Evolutionary conservation across 1,140 invertebrate species (phyloP), one percentile per base, ranked within the genome.

Genomic region (Ditylenchus dipsaci): DNA sequence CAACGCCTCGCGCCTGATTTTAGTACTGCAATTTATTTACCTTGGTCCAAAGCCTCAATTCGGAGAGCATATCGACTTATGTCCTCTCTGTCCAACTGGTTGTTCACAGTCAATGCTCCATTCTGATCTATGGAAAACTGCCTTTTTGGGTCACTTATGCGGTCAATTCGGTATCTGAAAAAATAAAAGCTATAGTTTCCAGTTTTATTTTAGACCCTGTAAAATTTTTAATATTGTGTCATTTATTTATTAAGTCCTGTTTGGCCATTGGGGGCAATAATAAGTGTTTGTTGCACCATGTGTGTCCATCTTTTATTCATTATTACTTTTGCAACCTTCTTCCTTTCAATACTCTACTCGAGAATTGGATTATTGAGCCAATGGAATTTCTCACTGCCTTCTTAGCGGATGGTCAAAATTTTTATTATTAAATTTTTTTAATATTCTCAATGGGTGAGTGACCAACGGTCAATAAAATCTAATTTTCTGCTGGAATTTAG

Each of bases 81-180:
- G 57, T 82, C 81, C 63, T 82, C 80, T 29, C 80, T 58, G 61
- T 82, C 80, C 13, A 82, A 65, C 0, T 33, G 23, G 15, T 82
- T 68, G 11, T 79, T 79, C 1, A 82, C 78, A 38, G 68, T 59
- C 13, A 82, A 71, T 7, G 72, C 77, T n/a, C 80, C 80, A 63
- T 82, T 76, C 63, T 83, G 81, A 66, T 83, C 79, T 33, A 82
- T 82, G 9, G 75, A 76, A 70, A 82, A 82, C 60, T 82, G 80
- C n/a, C 80, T 69, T 64, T 82, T 83, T 21, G 81, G 81, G 63
- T 82, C 80, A 1, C 77, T 79, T 69, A 82, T 70, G 9, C 81
- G 80, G 56, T 77, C 76, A 65, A 82, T 82, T 60, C 81, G 81
- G 67, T 81, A 82, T 38, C 69, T 71, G 33, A 33, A 26, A 21